Percentiles rank a stretch among this genome's conserved stretches.
These are phyloP conservation scores for Eristalinus aeneus DNA, from an alignment of 2,888 invertebrate genomes.

Conservation along the genomic window DNA sequence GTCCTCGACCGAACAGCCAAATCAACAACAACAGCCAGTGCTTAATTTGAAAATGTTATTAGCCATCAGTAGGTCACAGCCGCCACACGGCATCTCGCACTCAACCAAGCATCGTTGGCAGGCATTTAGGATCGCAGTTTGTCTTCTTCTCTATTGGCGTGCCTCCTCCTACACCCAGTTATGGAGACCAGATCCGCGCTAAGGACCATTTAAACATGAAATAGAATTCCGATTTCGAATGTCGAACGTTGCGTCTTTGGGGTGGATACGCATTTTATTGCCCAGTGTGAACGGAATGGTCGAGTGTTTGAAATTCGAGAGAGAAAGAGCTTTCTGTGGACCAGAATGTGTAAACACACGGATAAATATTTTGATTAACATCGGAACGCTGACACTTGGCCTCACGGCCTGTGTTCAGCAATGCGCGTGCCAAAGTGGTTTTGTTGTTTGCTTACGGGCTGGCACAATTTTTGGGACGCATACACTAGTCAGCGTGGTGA, in stretches of 20 bases:
- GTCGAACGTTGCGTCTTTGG: background rate
- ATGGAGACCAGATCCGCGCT: background rate
- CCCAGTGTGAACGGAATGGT: slow-evolving; percentile 10
- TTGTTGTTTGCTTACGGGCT: no score
- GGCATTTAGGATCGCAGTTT: background rate
- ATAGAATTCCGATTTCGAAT: slow-evolving; percentile 36
- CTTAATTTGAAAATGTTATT: background rate
- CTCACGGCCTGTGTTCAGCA: background rate
- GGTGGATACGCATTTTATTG: slow-evolving; percentile 18
- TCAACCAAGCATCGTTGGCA: background rate
- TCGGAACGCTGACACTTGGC: background rate
- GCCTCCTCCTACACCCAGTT: background rate
- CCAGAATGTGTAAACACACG: slow-evolving; percentile 30
- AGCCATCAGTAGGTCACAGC: background rate
- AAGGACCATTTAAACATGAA: slow-evolving; percentile 30
- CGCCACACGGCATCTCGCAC: background rate
- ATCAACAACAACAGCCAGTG: background rate
- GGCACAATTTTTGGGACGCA: slow-evolving; percentile 47
- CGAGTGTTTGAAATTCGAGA: background rate
- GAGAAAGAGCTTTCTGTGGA: slow-evolving; percentile 8
- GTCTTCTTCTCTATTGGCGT: background rate
- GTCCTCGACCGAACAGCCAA: no score
- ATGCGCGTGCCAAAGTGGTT: background rate
- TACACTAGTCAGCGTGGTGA: background rate
- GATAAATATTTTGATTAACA: slow-evolving; percentile 59